These are phyloP conservation scores for Phalangium opilio DNA, from an alignment of 2,888 invertebrate species.

Conservation along the genomic window DNA sequence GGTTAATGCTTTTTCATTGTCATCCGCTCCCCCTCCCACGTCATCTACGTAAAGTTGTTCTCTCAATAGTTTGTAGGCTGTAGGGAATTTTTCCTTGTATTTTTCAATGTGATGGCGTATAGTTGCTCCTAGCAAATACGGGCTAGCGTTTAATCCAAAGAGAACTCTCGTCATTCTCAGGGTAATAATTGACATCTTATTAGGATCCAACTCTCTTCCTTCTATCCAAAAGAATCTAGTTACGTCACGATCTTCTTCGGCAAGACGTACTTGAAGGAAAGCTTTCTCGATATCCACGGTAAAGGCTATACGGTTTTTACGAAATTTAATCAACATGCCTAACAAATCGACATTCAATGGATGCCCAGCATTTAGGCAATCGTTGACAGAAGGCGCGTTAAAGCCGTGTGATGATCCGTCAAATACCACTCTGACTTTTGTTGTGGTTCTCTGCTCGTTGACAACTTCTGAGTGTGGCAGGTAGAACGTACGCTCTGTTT, in stretches of 20 bases:
- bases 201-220: too few species aligned
- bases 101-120: too few species aligned
- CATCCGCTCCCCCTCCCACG: too few species aligned
- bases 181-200: too few species aligned
- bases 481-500: not conserved
- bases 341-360: slow-evolving; percentile 3
- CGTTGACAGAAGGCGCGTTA: slow-evolving; percentile 4
- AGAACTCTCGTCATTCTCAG: too few species aligned
- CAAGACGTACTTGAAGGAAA: slow-evolving; percentile 4
- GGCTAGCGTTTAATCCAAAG: too few species aligned
- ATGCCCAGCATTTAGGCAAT: slow-evolving; percentile 4
- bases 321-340: slow-evolving; percentile 2
- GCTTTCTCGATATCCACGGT: slow-evolving; percentile 7
- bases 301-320: slow-evolving; percentile 11
- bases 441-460: slow-evolving; percentile 1
- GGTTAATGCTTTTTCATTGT: too few species aligned
- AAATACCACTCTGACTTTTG: slow-evolving; percentile 6
- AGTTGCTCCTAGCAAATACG: too few species aligned
- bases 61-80: too few species aligned
- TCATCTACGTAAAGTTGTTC: too few species aligned
- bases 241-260: slow-evolving; percentile 4
- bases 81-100: too few species aligned
- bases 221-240: slow-evolving; percentile 1
- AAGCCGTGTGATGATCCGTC: slow-evolving; percentile 6
- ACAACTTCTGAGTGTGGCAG: slow-evolving; percentile 6